These are phyloP conservation scores for Liodrosophila aerea DNA, from an alignment of 2,888 invertebrate species.

Conservation along the genomic window DNA sequence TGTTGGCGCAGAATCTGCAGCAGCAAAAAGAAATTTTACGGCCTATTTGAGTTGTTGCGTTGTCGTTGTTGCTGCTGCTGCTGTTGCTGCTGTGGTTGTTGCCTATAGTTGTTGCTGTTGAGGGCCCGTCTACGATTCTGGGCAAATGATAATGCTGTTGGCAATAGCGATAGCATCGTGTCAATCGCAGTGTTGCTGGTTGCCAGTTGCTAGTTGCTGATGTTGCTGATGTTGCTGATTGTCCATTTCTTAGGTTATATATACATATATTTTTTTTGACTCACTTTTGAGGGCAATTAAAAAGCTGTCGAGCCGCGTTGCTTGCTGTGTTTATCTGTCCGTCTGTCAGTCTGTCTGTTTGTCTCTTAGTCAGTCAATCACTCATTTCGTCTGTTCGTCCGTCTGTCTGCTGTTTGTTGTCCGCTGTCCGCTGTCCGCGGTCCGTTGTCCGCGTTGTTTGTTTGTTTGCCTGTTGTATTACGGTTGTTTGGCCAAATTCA, in stretches of 20 bases:
- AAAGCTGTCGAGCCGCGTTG: constrained; percentile 59
- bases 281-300: constrained; percentile 65
- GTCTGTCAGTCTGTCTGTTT: constrained; percentile 25
- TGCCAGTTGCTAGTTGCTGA: too few species aligned
- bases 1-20: constrained; percentile 3
- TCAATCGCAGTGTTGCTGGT: neutral
- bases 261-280: too few species aligned
- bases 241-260: constrained; percentile 35
- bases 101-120: constrained; percentile 7
- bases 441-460: constrained; percentile 17
- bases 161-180: neutral
- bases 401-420: constrained; percentile 26
- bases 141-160: constrained; percentile 33
- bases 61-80: constrained; percentile 12
- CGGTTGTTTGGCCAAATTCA: constrained; percentile 59
- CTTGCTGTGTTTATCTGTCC: constrained; percentile 6
- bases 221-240: constrained; percentile 2
- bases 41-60: constrained; percentile 54
- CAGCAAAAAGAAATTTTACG: constrained; percentile 58
- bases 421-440: constrained; percentile 18
- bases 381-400: neutral
- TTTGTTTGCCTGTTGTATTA: constrained; percentile 48
- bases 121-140: constrained; percentile 56
- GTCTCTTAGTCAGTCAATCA: neutral
- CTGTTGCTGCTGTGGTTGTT: constrained; percentile 1